Conservation (phyloP, 1,140 invertebrate species). For the Cataglyphis hispanica region DNA sequence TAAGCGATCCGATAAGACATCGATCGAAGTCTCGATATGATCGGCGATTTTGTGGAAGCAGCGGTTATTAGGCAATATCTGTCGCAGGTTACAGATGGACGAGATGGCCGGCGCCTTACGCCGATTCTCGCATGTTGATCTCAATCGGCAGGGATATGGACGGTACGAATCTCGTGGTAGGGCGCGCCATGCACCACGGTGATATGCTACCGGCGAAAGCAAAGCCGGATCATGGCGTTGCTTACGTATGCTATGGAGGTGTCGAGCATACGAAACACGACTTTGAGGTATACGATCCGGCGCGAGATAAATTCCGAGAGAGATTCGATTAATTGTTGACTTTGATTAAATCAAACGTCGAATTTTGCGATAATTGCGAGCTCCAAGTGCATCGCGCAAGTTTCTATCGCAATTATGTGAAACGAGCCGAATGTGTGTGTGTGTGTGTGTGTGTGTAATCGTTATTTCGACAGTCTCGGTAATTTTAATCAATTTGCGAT, state of each 20-base stretch:
- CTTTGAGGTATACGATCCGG: constrained; percentile 83
- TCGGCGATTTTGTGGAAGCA: not conserved
- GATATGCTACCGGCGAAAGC: constrained; percentile 86
- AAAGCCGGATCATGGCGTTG: constrained; percentile 82
- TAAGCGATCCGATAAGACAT: constrained; percentile 12
- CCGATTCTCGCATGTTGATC: constrained; percentile 79
- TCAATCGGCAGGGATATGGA: constrained; percentile 85
- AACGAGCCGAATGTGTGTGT: not conserved
- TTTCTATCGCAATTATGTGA: constrained; percentile 13
- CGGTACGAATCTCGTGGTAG: constrained; percentile 85
- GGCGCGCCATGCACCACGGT: constrained; percentile 84
- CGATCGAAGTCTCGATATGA: not conserved
- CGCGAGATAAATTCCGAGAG: not conserved
- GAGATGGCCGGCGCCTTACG: constrained; percentile 78
- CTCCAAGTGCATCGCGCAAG: not conserved
- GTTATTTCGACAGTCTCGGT: not conserved
- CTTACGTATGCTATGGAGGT: constrained; percentile 84
- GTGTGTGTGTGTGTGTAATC: not conserved
- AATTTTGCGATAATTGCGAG: not conserved
- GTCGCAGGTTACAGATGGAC: constrained; percentile 81
- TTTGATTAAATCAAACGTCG: not conserved
- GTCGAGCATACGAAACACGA: constrained; percentile 83
- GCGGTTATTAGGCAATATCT: not conserved
- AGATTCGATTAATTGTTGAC: not conserved
- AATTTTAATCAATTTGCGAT: constrained; percentile 39